A percentile compares a stretch with the other conserved stretches of the same genome.
These are phyloP conservation scores for Agapetus fuscipes DNA, from an alignment of 2,888 invertebrate species.

Conservation along the genomic window DNA sequence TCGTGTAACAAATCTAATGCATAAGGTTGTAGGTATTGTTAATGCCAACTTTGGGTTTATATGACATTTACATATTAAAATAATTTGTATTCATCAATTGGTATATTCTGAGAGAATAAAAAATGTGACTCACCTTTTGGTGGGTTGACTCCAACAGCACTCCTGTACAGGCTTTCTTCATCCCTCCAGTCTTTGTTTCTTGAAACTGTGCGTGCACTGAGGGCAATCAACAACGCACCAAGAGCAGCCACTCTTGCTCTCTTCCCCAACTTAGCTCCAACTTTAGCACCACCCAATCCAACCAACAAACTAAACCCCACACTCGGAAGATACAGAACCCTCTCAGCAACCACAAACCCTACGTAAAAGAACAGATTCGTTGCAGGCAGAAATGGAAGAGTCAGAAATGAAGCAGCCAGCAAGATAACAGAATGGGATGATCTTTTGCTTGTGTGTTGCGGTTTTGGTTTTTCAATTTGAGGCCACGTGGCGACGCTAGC, in stretches of 20 bases:
- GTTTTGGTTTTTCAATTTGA: constrained; percentile 25
- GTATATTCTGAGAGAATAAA: not conserved
- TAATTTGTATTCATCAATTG: too few species aligned
- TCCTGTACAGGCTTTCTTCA: constrained; percentile 86
- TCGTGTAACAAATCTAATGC: too few species aligned
- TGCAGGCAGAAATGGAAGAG: constrained; percentile 90
- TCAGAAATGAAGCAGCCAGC: constrained; percentile 65
- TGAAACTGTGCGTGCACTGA: constrained; percentile 66
- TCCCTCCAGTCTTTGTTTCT: constrained; percentile 88
- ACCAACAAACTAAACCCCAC: constrained; percentile 89
- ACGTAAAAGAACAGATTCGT: constrained; percentile 96
- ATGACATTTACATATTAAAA: too few species aligned
- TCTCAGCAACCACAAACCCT: constrained; percentile 95
- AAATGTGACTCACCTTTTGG: constrained; percentile 74
- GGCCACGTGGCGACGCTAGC: constrained; percentile 29
- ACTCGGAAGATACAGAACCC: constrained; percentile 92
- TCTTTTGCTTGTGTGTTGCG: constrained; percentile 33
- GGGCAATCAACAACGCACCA: constrained; percentile 52
- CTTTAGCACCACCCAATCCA: constrained; percentile 58
- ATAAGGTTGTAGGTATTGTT: too few species aligned
- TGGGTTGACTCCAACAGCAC: constrained; percentile 87
- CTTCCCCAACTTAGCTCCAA: constrained; percentile 36
- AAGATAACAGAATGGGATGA: constrained; percentile 40
- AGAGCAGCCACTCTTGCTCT: constrained; percentile 40
- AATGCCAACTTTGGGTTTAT: too few species aligned